These are phyloP conservation scores for Pseudomyrmex flavicornis DNA, from an alignment of 1,140 invertebrate species.

Conservation along the genomic window DNA sequence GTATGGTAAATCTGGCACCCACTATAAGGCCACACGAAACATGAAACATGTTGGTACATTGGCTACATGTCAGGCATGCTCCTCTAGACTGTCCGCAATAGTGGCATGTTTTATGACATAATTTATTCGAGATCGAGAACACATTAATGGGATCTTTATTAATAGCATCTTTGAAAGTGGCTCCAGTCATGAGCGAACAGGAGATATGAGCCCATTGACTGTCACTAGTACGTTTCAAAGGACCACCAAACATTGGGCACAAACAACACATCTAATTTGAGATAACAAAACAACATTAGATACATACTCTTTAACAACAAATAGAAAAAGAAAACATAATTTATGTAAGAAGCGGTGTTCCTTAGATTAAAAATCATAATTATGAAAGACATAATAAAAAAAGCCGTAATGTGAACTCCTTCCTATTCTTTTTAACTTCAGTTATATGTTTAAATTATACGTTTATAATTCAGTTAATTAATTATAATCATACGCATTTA, in stretches of 20 bases:
- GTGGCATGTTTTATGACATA: slow-evolving; percentile 73
- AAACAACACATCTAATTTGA: slow-evolving; percentile 83
- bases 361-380: too few relatives aligned
- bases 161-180: slow-evolving; percentile 84
- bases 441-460: too few relatives aligned
- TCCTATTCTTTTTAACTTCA: too few relatives aligned
- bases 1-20: slow-evolving; percentile 79
- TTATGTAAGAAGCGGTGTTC: too few relatives aligned
- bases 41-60: slow-evolving; percentile 79
- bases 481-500: too few relatives aligned
- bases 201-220: slow-evolving; percentile 86
- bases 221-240: slow-evolving; percentile 87
- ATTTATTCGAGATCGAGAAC: slow-evolving; percentile 71
- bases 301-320: background rate
- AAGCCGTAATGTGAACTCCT: too few relatives aligned
- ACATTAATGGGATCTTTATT: slow-evolving; percentile 84
- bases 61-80: slow-evolving; percentile 78
- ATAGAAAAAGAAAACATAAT: too few relatives aligned
- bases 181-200: slow-evolving; percentile 85
- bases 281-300: slow-evolving; percentile 42
- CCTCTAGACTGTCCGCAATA: slow-evolving; percentile 80
- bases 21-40: slow-evolving; percentile 80
- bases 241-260: slow-evolving; percentile 87
- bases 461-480: too few relatives aligned
- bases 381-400: too few relatives aligned